Conservation (phyloP, 2,797 vertebrate species). For the Chloroceryle inda region DNA sequence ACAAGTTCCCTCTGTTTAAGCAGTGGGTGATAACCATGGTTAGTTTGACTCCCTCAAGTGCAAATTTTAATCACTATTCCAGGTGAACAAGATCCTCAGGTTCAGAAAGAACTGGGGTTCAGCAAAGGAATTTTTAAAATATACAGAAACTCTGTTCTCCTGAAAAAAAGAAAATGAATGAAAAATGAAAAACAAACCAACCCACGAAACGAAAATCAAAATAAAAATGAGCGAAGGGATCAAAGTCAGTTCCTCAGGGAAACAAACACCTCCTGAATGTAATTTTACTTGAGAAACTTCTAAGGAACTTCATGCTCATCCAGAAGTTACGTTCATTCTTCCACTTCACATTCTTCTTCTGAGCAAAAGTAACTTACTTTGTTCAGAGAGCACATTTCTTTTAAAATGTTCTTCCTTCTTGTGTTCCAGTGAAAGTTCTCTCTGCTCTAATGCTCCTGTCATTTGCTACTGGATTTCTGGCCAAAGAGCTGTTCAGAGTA, state of each 20-base stretch:
- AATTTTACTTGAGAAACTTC: not conserved
- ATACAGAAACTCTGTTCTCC: not conserved
- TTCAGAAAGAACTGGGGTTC: not conserved
- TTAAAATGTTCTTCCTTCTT: not conserved
- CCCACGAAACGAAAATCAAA: too few species aligned
- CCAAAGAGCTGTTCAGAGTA: not conserved
- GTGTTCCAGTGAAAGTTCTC: not conserved
- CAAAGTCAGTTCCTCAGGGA: not conserved
- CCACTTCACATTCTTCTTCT: not conserved
- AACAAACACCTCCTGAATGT: not conserved
- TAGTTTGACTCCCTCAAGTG: not conserved
- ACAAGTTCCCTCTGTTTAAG: not conserved
- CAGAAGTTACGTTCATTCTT: not conserved
- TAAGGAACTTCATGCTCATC: not conserved
- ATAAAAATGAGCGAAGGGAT: rapidly evolving
- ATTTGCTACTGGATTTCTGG: slow-evolving; percentile 6
- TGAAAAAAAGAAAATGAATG: not conserved
- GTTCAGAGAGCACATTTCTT: not conserved
- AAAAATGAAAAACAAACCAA: not conserved
- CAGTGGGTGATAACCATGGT: not conserved
- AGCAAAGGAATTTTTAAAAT: not conserved
- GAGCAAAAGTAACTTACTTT: not conserved
- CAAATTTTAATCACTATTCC: not conserved
- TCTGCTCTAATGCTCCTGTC: not conserved
- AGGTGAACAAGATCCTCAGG: not conserved